These are phyloP conservation scores for Platycnemis pennipes DNA, from an alignment of 2,888 invertebrate genomes.

Conservation along the genomic window DNA sequence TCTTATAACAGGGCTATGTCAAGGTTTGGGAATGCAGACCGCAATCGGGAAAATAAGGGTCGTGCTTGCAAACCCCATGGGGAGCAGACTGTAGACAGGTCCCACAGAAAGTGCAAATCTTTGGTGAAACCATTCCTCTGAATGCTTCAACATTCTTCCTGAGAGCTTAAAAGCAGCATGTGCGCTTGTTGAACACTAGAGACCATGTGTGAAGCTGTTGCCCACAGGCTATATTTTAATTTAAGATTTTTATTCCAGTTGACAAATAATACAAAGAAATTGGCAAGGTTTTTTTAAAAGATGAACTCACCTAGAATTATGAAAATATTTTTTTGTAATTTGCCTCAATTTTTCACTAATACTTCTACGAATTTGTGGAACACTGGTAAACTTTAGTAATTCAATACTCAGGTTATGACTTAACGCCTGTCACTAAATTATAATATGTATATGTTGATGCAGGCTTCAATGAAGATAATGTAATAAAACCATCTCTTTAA, in stretches of 20 bases:
- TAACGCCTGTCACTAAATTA: not conserved
- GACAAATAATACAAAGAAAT: not conserved
- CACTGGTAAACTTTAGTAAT: conserved; percentile 7
- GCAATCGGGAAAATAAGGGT: not conserved
- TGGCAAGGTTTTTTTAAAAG: not conserved
- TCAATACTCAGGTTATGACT: conserved; percentile 18
- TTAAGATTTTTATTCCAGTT: not conserved
- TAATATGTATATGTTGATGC: not conserved
- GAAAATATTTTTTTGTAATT: not conserved
- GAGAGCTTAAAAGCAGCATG: conserved; percentile 35
- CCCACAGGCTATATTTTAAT: conserved; percentile 17
- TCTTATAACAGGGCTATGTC: conserved; percentile 79
- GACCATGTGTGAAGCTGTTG: conserved; percentile 40
- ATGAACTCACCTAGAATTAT: not conserved
- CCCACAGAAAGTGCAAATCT: conserved; percentile 56
- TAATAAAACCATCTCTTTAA: not conserved
- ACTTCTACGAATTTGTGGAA: not conserved
- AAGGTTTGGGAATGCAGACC: conserved; percentile 75
- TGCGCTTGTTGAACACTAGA: conserved; percentile 45
- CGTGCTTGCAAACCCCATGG: not conserved
- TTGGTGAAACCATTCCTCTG: conserved; percentile 41
- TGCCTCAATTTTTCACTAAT: conserved; percentile 1
- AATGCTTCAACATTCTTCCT: not conserved
- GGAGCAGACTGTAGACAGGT: not conserved
- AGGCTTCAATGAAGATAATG: not conserved